phyloP scores from a whole-genome alignment of 2,113 vertebrate species.

The Paramisgurnus dabryanus region DNA sequence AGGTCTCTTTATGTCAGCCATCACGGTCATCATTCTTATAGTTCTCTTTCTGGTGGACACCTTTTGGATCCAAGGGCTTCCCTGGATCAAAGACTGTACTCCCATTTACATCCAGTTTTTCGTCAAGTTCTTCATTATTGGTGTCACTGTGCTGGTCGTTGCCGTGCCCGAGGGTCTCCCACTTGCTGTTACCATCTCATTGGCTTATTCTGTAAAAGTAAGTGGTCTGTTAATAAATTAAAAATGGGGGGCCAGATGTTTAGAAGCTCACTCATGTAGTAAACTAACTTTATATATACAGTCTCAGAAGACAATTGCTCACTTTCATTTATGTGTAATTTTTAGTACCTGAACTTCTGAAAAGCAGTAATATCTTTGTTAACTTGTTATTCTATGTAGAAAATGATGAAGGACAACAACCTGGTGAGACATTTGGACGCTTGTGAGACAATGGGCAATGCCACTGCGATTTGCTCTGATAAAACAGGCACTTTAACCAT shows the following conservation, averaged over 20 bases:
- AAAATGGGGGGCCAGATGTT: too few species aligned
- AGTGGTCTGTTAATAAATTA: slow-evolving; percentile 43
- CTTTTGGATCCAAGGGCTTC: slow-evolving; percentile 89
- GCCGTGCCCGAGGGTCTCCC: slow-evolving; percentile 98
- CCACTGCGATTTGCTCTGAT: slow-evolving; percentile 98
- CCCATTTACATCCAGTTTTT: slow-evolving; percentile 95
- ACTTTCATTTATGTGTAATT: too few species aligned
- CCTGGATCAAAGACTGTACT: slow-evolving; percentile 85
- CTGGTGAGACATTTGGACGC: slow-evolving; percentile 96
- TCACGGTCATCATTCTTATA: slow-evolving; percentile 95
- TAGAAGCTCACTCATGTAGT: too few species aligned
- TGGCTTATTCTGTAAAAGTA: slow-evolving; percentile 98
- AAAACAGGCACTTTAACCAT: slow-evolving; percentile 97
- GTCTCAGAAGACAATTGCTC: too few species aligned
- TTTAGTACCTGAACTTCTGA: too few species aligned
- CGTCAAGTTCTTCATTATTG: slow-evolving; percentile 99
- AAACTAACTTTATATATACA: too few species aligned
- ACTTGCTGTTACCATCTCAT: slow-evolving; percentile 95
- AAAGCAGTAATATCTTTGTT: neutral
- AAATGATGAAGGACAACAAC: slow-evolving; percentile 99
- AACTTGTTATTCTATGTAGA: slow-evolving; percentile 75
- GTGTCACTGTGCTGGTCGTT: slow-evolving; percentile 96
- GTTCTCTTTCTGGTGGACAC: slow-evolving; percentile 91
- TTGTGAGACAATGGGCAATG: slow-evolving; percentile 99
- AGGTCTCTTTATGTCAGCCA: slow-evolving; percentile 94